Evolutionary conservation across 2,888 invertebrate species (phyloP), one percentile per base, ranked within the genome.

Genomic region (Teleogryllus oceanicus): DNA sequence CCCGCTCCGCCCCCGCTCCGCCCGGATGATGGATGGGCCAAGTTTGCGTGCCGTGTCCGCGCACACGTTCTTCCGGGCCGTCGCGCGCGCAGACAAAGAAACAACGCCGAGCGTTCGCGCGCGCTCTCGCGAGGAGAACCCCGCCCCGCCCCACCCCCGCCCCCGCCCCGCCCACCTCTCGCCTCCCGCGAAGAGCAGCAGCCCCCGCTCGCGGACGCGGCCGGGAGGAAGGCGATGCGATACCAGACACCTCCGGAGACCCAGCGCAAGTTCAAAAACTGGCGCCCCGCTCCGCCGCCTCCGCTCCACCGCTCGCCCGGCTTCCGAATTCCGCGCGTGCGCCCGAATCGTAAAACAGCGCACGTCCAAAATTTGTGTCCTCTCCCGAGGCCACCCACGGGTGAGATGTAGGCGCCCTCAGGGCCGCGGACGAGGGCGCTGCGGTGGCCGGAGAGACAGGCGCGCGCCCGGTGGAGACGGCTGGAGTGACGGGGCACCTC

Each of bases 331-430:
- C 62, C 62, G 62, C 62, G 62, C 62, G 62, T 62, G 62, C 62
- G 13, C n/a, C 62, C 62, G n/a, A n/a, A 62, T 62, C 62, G 62
- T 62, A 62, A 62, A 62, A 62, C 62, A 62, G 62, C 16, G 62
- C 62, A 62, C 62, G 62, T 62, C n/a, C 62, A 62, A 62, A 62
- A 62, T 62, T 62, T 62, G 62, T 62, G 62, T 62, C 62, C 62
- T 62, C 62, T 62, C 62, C 62, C 62, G 62, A 62, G 62, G n/a
- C 62, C 62, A 4, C n/a, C 62, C 4, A 62, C 62, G 62, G 16
- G 62, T 62, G 37, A 37, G 37, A 37, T 37, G 37, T 37, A 37
- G 37, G 37, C 37, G 37, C 37, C 37, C 5, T 5, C 4, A 8
- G 37, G 37, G 37, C 8, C 5, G 37, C 0, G 62, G 0, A 11